Conservation (phyloP, 2,113 vertebrate genomes). For the Pontoporia blainvillei region DNA sequence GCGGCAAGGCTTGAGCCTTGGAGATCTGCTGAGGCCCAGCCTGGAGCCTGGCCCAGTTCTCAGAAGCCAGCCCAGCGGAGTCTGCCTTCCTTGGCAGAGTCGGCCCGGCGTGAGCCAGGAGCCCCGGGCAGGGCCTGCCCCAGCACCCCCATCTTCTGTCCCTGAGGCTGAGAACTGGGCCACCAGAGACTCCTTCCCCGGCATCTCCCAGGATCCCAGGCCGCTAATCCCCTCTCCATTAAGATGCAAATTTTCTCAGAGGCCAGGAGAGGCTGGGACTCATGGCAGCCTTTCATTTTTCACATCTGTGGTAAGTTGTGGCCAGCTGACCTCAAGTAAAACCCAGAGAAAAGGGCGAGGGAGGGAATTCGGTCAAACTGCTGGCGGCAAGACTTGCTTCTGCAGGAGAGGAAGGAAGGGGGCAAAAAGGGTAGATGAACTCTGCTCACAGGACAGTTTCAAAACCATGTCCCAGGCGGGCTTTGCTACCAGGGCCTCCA, state of each 20-base stretch:
- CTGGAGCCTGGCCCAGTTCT: slow-evolving; percentile 18
- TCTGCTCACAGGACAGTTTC: not conserved
- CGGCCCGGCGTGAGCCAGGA: not conserved
- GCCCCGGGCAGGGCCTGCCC: not conserved
- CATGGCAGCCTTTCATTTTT: not conserved
- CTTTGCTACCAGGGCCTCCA: not conserved
- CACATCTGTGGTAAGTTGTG: not conserved
- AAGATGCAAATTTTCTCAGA: not conserved
- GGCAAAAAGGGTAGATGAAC: not conserved
- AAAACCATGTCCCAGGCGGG: fast-evolving
- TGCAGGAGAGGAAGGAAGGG: not conserved
- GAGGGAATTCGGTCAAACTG: not conserved
- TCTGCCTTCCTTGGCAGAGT: not conserved
- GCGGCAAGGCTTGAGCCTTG: not conserved
- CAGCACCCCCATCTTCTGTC: not conserved
- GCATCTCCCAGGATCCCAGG: not conserved
- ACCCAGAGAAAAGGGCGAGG: not conserved
- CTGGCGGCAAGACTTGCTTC: not conserved
- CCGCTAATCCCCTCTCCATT: not conserved
- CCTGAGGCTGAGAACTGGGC: not conserved
- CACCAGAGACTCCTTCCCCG: not conserved
- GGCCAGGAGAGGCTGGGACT: not conserved
- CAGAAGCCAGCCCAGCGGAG: not conserved
- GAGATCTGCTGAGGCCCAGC: not conserved
- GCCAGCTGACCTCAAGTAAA: not conserved